These are phyloP conservation scores for Oenanthe oenanthe DNA, from an alignment of 2,113 vertebrate species.

Conservation along the genomic window DNA sequence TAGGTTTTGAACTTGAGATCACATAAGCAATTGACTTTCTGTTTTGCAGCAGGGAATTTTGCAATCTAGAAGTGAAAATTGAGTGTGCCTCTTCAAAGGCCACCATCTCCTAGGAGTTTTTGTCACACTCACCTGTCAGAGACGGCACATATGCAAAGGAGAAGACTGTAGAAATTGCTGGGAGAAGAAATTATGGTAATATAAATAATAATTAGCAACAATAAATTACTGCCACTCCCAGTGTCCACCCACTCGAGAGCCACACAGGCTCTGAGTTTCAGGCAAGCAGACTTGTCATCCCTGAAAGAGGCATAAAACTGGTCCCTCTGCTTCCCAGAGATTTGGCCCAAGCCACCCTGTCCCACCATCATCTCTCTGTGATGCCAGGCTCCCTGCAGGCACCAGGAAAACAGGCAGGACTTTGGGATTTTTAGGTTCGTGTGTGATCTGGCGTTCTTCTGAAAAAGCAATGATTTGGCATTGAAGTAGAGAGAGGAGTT, in stretches of 20 bases:
- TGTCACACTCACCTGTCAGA: not conserved
- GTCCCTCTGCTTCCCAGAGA: not conserved
- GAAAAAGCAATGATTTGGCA: not conserved
- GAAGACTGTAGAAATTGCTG: not conserved
- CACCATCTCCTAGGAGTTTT: not conserved
- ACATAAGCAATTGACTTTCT: not conserved
- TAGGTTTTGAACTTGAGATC: not conserved
- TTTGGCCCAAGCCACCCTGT: not conserved
- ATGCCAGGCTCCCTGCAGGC: accelerated
- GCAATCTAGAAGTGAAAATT: not conserved
- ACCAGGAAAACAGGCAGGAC: not conserved
- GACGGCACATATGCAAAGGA: not conserved
- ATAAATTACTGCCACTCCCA: not conserved
- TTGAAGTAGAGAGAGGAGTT: not conserved
- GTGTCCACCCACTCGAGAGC: not conserved
- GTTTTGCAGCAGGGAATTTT: not conserved
- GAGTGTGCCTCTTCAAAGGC: not conserved
- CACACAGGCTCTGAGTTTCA: not conserved
- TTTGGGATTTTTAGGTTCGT: not conserved
- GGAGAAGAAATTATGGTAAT: not conserved
- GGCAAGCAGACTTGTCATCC: not conserved
- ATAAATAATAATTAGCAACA: conserved; percentile 11
- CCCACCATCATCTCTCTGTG: not conserved
- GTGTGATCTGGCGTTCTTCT: not conserved
- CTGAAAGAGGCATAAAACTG: not conserved